A percentile compares a stretch with the other conserved stretches of the same genome.
Evolutionary conservation across 2,113 vertebrate genomes (phyloP).

Genomic region (Origma solitaria): DNA sequence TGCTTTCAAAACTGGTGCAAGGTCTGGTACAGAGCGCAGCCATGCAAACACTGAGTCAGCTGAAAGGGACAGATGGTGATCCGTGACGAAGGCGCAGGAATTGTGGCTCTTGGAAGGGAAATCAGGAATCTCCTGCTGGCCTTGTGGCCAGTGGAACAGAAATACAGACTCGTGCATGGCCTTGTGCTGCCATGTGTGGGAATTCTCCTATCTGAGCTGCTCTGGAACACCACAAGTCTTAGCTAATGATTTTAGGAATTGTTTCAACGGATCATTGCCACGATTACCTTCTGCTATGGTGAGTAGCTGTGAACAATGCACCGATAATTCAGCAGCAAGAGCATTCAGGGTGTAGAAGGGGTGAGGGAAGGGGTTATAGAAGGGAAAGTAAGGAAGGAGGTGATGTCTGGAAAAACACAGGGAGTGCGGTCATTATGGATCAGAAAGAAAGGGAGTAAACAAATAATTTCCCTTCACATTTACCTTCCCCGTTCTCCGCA

Average conservation of each 20-base stretch:
- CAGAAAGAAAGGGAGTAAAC: not conserved
- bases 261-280: not conserved
- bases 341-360: not conserved
- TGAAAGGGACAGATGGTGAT: not conserved
- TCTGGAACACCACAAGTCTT: not conserved
- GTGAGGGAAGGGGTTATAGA: not conserved
- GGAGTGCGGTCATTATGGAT: not conserved
- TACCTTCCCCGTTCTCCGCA: not conserved
- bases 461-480: not conserved
- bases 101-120: not conserved
- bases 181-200: not conserved
- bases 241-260: not conserved
- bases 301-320: not conserved
- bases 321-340: not conserved
- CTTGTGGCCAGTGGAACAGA: not conserved
- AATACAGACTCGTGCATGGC: not conserved
- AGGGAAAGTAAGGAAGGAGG: not conserved
- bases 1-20: not conserved
- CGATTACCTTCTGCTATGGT: not conserved
- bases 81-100: not conserved
- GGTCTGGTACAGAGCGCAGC: not conserved
- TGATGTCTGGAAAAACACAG: not conserved
- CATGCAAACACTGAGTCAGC: not conserved
- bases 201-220: not conserved
- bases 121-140: not conserved